Base-by-base conservation (phyloP, 2,797 vertebrate species). In the Linurgus olivaceus region DNA sequence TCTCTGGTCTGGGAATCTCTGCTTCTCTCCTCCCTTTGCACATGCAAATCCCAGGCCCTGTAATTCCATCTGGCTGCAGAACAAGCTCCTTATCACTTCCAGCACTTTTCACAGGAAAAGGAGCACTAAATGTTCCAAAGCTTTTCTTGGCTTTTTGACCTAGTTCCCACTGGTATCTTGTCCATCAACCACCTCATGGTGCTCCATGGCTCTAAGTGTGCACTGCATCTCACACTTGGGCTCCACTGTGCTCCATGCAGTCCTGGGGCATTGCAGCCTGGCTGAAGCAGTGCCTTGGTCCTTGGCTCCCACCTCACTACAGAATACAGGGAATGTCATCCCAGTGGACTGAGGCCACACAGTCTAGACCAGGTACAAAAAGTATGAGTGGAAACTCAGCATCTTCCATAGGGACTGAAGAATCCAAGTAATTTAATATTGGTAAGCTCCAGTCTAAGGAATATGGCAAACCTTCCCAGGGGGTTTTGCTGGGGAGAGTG, bases 271-370 rank as follows among this genome's bases (percentile, higher is more conserved):
- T 24, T 33, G 45, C 37, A 75, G 45, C 38, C 62, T 59, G 26
- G 29, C 52, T 62, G 35, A 58, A 89, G 8, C 54, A 33, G 51
- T 40, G 33, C 29, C 38, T 70, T 54, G 40, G 12, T 63, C 35
- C 58, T 51, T 61, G 66, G 31, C 11, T 76, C 4, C 68, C 42
- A n/a, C 54, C 42, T 77, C 14, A 33, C 9, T 33, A 55, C 7
- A 59, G 33, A 18, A 40, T 18, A 24, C 15, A 45, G 33, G 57
- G 44, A 74, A 35, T 37, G 24, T 14, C 48, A 84, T 38, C 55
- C 24, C 19, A n/a, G 17, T 2, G 2, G 35, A 24, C 0, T 50
- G 59, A 40, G 31, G n/a, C 67, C 33, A 44, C 9, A 1, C 38
- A 59, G 29, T n/a, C 17, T 45, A 37, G 24, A 48, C 28, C 29